Conservation (phyloP, 2,113 vertebrate genomes). For the Pionites leucogaster region DNA sequence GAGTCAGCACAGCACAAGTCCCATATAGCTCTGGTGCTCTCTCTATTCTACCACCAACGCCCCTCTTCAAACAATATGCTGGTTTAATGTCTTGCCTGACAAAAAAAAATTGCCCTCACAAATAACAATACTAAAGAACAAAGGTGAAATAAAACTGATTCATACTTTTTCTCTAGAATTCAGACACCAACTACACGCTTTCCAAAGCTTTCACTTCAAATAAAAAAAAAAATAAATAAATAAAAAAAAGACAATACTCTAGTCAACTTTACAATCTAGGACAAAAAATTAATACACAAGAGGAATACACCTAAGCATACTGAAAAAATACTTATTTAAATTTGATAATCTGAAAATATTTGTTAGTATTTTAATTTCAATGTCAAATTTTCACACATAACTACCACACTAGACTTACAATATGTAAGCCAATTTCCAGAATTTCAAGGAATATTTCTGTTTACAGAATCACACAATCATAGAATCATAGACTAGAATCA, state of each 20-base stretch:
- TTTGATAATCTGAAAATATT: not conserved
- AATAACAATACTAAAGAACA: not conserved
- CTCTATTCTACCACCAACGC: not conserved
- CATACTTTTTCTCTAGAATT: not conserved
- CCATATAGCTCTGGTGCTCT: not conserved
- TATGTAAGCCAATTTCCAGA: not conserved
- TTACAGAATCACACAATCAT: not conserved
- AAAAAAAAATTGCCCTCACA: not conserved
- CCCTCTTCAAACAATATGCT: not conserved
- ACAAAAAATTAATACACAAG: not conserved
- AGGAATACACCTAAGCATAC: not conserved
- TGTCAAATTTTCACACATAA: not conserved
- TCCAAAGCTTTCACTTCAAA: not conserved
- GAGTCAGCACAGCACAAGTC: not conserved
- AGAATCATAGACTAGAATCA: too few relatives aligned
- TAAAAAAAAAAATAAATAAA: too few relatives aligned
- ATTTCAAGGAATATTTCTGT: not conserved
- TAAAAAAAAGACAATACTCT: not conserved
- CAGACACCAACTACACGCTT: not conserved
- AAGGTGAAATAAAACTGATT: not conserved
- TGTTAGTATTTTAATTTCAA: not conserved
- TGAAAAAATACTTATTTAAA: not conserved
- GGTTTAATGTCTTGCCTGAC: not conserved
- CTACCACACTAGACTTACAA: not conserved
- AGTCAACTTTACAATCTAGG: not conserved